A percentile compares a stretch with the other conserved stretches of the same genome.
phyloP scores from a whole-genome alignment of 1,140 invertebrate species.

The Macrosteles quadrilineatus region DNA sequence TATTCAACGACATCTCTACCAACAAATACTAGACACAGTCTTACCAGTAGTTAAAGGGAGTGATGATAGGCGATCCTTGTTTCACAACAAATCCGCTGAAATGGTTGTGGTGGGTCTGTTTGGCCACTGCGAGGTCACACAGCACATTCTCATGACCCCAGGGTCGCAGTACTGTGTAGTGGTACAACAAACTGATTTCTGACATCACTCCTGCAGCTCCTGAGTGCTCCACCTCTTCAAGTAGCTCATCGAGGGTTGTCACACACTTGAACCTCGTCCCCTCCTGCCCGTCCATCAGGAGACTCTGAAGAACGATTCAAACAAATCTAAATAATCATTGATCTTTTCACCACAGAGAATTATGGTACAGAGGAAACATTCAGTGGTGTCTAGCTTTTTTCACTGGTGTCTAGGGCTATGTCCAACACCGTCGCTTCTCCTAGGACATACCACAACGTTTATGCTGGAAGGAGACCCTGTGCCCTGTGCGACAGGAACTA shows the following conservation, averaged over 20 bases:
- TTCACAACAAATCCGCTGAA: conserved; percentile 5
- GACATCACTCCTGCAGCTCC: neutral
- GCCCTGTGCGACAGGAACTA: too few relatives aligned
- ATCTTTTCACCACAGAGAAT: too few relatives aligned
- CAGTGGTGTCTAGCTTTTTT: too few relatives aligned
- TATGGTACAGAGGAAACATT: too few relatives aligned
- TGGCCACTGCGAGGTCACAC: conserved; percentile 11
- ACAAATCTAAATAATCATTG: too few relatives aligned
- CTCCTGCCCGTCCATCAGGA: neutral
- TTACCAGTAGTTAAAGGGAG: conserved; percentile 20
- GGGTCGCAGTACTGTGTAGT: neutral
- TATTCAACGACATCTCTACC: too few relatives aligned
- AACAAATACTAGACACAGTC: too few relatives aligned
- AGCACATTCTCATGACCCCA: neutral
- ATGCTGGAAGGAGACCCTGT: too few relatives aligned
- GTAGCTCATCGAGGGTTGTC: neutral
- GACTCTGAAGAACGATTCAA: neutral
- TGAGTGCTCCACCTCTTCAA: neutral
- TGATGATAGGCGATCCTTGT: neutral
- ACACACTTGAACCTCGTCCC: neutral
- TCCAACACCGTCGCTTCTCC: too few relatives aligned
- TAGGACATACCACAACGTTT: too few relatives aligned
- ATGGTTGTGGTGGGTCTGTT: neutral
- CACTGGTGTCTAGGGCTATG: too few relatives aligned
- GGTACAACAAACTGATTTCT: neutral